Evolutionary conservation across 1,140 invertebrate genomes (phyloP), one percentile per base, ranked within the genome.

Genomic region (Drosophila varians): DNA sequence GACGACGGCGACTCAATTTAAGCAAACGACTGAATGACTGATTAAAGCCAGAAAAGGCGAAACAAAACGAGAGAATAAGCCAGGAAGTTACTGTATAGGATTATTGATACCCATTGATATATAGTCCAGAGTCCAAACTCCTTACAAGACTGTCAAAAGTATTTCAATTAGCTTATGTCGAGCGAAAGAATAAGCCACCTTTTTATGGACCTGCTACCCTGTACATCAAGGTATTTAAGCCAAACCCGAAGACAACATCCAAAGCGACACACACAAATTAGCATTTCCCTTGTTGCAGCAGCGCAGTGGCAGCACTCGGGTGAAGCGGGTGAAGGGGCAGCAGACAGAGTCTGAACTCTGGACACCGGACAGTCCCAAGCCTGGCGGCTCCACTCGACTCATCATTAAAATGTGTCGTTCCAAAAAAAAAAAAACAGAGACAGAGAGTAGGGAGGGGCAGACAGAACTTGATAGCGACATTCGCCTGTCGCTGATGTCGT

Each of bases 341-440:
- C n/a, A 5, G 14, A 38, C 36, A 40, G 55, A 48, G 60, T 61
- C 60, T 64, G 60, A 64, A 47, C 54, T 49, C 43, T 55, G 53
- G 43, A 19, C 36, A 43, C 49, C 16, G 53, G 40, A 62, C 38
- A 60, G 68, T 49, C 47, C 60, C 76, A 79, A 79, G 28, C 45
- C 34, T n/a, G 34, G 11, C 34, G 14, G 40, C 34, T 53, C 51
- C 21, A 66, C 62, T 60, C 73, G 77, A 80, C 77, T 87, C 82
- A 87, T 87, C 82, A 87, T 87, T 87, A 87, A 87, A 87, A 87
- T 87, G 82, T 87, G 82, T 82, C 82, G 62, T 66, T 45, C 82
- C 64, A 86, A 86, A 78, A 78, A 36, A 43, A 45, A 49, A 31
- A 18, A 34, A n/a, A 36, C 12, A 43, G 12, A 12, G 7, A 21